These are phyloP conservation scores for Semicossyphus pulcher DNA, from an alignment of 2,113 vertebrate species.

Conservation along the genomic window DNA sequence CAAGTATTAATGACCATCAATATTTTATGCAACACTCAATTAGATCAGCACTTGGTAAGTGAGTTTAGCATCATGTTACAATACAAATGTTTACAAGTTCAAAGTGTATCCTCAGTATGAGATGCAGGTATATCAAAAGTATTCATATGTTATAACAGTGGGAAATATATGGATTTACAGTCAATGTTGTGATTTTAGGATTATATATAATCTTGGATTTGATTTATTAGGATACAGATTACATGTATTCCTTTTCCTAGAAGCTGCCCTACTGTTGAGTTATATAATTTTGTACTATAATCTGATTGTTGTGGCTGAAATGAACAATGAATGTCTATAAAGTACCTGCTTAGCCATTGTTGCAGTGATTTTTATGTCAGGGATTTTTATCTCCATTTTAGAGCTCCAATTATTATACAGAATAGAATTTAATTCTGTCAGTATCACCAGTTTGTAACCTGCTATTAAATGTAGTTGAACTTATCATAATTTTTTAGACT, in stretches of 20 bases:
- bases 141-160: not conserved
- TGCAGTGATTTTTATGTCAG: not conserved
- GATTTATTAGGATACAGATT: not conserved
- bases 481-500: too few relatives aligned
- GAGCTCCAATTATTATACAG: not conserved
- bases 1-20: slow-evolving; percentile 54
- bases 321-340: not conserved
- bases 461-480: too few relatives aligned
- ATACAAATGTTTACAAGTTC: not conserved
- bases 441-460: too few relatives aligned
- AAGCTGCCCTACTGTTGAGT: not conserved
- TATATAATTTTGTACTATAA: not conserved
- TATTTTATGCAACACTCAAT: slow-evolving; percentile 52
- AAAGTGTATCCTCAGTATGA: not conserved
- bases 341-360: not conserved
- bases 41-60: slow-evolving; percentile 26
- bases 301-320: not conserved
- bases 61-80: slow-evolving; percentile 26
- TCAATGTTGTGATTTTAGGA: not conserved
- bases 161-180: not conserved
- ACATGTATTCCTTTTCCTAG: not conserved
- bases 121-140: not conserved
- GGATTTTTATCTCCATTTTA: not conserved
- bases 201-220: not conserved
- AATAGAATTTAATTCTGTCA: not conserved